These are phyloP conservation scores for Thymelicus acteon DNA, from an alignment of 2,888 invertebrate species.

Conservation along the genomic window DNA sequence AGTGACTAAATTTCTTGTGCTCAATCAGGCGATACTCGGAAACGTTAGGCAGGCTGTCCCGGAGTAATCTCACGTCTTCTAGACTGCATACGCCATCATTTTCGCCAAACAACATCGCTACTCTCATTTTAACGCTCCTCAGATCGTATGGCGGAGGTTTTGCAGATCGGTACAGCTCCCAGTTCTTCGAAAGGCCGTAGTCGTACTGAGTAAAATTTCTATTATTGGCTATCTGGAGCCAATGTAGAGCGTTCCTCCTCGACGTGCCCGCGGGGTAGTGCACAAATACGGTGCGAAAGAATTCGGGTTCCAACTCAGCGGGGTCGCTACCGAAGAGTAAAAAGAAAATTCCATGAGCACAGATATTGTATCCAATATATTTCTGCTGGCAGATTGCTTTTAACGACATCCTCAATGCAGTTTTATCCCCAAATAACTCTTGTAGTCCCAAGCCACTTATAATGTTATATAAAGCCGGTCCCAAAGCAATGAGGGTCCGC, in stretches of 20 bases:
- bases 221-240: slow-evolving; percentile 45
- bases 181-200: slow-evolving; percentile 44
- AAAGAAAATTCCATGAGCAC: slow-evolving; percentile 64
- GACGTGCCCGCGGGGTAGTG: slow-evolving; percentile 54
- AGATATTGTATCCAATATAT: slow-evolving; percentile 43
- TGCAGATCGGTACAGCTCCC: slow-evolving; percentile 43
- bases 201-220: slow-evolving; percentile 46
- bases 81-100: slow-evolving; percentile 79
- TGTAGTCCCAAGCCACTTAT: slow-evolving; percentile 61
- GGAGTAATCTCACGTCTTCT: slow-evolving; percentile 47
- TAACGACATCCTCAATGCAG: slow-evolving; percentile 29
- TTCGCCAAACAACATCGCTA: slow-evolving; percentile 71
- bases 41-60: slow-evolving; percentile 51
- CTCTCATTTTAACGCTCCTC: slow-evolving; percentile 50
- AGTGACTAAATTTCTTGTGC: slow-evolving; percentile 51
- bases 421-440: slow-evolving; percentile 47
- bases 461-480: slow-evolving; percentile 57
- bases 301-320: slow-evolving; percentile 79
- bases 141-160: slow-evolving; percentile 50
- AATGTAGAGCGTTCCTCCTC: slow-evolving; percentile 49
- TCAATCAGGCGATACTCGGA: slow-evolving; percentile 49
- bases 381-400: slow-evolving; percentile 43
- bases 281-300: slow-evolving; percentile 47
- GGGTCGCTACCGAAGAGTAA: slow-evolving; percentile 76
- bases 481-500: slow-evolving; percentile 51